These are phyloP conservation scores for Napeogenes inachia DNA, from an alignment of 2,888 invertebrate genomes.

Conservation along the genomic window DNA sequence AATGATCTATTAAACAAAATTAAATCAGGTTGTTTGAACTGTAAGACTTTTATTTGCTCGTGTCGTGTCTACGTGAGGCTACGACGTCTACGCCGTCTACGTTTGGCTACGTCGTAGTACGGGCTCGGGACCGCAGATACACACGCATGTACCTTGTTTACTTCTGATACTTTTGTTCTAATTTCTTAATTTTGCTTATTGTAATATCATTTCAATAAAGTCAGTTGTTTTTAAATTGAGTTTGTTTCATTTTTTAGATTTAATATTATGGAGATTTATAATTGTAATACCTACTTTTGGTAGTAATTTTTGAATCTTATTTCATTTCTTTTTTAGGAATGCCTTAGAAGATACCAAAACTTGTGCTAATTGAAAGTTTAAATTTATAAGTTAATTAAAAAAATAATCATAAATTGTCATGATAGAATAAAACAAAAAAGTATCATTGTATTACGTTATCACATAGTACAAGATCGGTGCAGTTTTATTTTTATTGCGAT, in stretches of 20 bases:
- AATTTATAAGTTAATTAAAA: too few species aligned
- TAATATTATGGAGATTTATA: neutral
- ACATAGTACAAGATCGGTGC: too few species aligned
- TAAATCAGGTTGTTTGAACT: slow-evolving; percentile 17
- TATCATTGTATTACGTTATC: too few species aligned
- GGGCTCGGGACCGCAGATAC: neutral
- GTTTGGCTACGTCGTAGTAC: neutral
- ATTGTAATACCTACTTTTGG: neutral
- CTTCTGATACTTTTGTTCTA: slow-evolving; percentile 30
- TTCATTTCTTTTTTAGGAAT: too few species aligned
- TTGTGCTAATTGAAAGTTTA: too few species aligned
- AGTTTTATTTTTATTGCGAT: too few species aligned
- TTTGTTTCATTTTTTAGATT: slow-evolving; percentile 38
- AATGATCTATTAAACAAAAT: slow-evolving; percentile 8
- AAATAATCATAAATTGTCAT: too few species aligned
- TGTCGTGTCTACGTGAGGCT: slow-evolving; percentile 1
- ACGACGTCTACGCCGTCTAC: neutral
- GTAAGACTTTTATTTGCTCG: slow-evolving; percentile 17
- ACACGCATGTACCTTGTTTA: slow-evolving; percentile 3
- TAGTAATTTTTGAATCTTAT: too few species aligned
- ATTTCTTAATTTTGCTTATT: slow-evolving; percentile 43
- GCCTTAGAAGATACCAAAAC: too few species aligned
- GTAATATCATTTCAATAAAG: slow-evolving; percentile 54
- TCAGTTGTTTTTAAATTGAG: slow-evolving; percentile 54
- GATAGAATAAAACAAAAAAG: too few species aligned